phyloP scores from a whole-genome alignment of 2,113 vertebrate species.

The Mus pahari region DNA sequence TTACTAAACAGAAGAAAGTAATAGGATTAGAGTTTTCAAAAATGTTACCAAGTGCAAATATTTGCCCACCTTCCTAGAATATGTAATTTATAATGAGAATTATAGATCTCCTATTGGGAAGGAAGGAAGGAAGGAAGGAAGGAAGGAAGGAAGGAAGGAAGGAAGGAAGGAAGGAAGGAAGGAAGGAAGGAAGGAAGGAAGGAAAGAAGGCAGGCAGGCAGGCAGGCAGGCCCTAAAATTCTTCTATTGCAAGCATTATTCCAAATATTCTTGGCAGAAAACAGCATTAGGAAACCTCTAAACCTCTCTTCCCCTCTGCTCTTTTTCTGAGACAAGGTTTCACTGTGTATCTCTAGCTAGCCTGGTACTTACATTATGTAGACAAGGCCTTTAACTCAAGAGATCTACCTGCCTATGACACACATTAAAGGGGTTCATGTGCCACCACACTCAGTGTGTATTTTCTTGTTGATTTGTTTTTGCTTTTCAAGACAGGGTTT shows the following conservation, averaged over 20 bases:
- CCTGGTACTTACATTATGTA: background rate
- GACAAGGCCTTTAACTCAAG: background rate
- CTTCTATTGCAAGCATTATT: conserved; percentile 5
- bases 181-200: background rate
- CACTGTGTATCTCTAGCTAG: background rate
- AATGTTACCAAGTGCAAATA: conserved; percentile 32
- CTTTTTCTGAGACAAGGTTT: background rate
- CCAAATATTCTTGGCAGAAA: conserved; percentile 16
- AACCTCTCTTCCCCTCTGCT: background rate
- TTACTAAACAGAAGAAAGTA: conserved; percentile 23
- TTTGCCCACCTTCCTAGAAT: background rate
- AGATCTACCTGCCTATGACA: background rate
- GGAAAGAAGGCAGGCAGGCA: background rate
- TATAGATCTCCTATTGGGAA: conserved; percentile 3
- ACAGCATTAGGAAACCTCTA: conserved; percentile 13
- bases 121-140: background rate
- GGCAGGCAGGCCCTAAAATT: background rate
- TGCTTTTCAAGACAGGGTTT: background rate
- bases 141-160: no score
- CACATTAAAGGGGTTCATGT: background rate
- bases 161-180: background rate
- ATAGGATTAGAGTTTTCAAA: conserved; percentile 45
- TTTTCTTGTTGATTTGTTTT: background rate
- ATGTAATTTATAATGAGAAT: conserved; percentile 59
- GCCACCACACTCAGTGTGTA: background rate